Evolutionary conservation across 2,113 vertebrate genomes (phyloP), one percentile per base, ranked within the genome.

Genomic region (Acrocephalus kingi): DNA sequence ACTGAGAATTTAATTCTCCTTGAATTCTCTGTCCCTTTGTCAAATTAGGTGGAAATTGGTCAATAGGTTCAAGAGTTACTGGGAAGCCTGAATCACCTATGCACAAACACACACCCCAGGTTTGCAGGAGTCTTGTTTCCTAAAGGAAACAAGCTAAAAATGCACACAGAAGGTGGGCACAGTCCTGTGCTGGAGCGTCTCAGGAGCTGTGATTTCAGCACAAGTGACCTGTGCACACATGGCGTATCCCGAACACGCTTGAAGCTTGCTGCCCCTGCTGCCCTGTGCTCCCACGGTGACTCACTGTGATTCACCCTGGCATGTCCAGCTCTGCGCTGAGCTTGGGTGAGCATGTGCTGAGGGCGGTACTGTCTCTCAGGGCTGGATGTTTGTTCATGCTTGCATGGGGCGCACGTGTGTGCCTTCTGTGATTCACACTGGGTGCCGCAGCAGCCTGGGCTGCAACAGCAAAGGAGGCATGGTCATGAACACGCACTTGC

Each of bases 241-340:
- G 9, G 59, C 0, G 5, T 1, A 37, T 31, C 59, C 63, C 28
- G 5, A 59, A 25, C 31, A 5, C 0, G 5, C 63, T 37, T 1
- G 62, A 41, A 13, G 89, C 5, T 2, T 3, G 35, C 28, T 35
- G 2, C 27, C 41, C 39, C 33, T 13, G 31, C 15, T 35, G 52
- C 46, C 15, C 13, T 2, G 8, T 0, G 12, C 58, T 61, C 9
- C 37, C 35, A 0, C 0, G 0, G 35, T 67, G 85, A 27, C 68
- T 90, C 67, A 4, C 33, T 27, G 22, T 13, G 46, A 55, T 59
- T 45, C 71, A 59, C 18, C 39, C 41, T 23, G 8, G 73, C 3
- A 1, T 0, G 13, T 46, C 52, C 56, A 15, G 63, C 41, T 43
- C 74, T 6, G 17, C 1, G 25, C 21, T 30, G 55, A 1, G 11